Evolutionary conservation across 2,888 invertebrate genomes (phyloP).

Genomic region (Yponomeuta cagnagella): DNA sequence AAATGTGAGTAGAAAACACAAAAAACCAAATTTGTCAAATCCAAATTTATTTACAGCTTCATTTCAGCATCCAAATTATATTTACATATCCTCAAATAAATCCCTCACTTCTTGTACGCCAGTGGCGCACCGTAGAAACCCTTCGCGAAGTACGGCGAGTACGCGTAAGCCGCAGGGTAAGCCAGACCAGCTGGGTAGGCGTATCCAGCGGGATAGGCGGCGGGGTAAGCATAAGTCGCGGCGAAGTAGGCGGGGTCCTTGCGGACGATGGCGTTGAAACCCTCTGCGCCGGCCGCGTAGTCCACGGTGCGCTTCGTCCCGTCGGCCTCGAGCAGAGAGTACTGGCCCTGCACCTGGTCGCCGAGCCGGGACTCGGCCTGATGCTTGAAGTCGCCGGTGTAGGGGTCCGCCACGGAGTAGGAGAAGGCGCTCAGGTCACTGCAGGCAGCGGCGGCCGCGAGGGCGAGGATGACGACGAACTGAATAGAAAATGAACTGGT

Average conservation of each 20-base stretch:
- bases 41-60: conserved; percentile 10
- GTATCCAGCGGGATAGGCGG: conserved; percentile 21
- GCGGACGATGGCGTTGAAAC: conserved; percentile 75
- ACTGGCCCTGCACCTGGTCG: conserved; percentile 70
- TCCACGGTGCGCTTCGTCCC: conserved; percentile 72
- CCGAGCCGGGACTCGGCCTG: conserved; percentile 69
- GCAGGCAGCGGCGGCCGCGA: conserved; percentile 34
- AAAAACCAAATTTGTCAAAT: not conserved
- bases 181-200: conserved; percentile 20
- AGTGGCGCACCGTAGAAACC: conserved; percentile 23
- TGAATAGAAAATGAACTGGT: conserved; percentile 21
- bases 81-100: not conserved
- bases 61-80: not conserved
- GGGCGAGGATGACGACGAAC: conserved; percentile 50
- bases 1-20: too few relatives aligned
- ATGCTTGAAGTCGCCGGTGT: conserved; percentile 74
- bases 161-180: conserved; percentile 27
- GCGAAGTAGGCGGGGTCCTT: conserved; percentile 60
- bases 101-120: conserved; percentile 8
- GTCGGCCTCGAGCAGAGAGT: conserved; percentile 71
- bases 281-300: conserved; percentile 71
- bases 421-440: conserved; percentile 61
- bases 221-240: conserved; percentile 33
- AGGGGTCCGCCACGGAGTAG: conserved; percentile 73
- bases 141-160: conserved; percentile 20